Base-by-base conservation (phyloP, 2,113 vertebrate genomes). In the Eolophus roseicapilla region DNA sequence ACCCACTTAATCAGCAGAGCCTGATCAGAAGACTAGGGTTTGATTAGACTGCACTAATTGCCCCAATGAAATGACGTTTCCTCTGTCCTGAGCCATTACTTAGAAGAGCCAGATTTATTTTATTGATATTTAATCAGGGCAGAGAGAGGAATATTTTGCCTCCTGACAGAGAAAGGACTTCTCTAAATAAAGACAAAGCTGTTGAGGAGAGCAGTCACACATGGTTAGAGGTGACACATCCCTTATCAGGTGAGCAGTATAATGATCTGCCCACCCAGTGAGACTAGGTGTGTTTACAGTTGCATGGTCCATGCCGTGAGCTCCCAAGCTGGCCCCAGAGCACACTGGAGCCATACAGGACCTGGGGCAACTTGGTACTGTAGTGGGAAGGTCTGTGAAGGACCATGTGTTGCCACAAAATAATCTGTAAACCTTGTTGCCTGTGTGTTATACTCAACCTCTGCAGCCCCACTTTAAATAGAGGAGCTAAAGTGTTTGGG, bases 1-100 rank as follows among this genome's bases (percentile, higher is more conserved):
- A 95, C 81, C 88, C 88, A 92, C 83, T 94, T 95, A 93, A 96
- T 95, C 95, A 96, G 88, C 80, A 89, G 47, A 95, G 90, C 80
- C 93, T 75, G 94, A 92, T 92, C 90, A 27, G 88, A 92, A 96
- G 86, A n/a, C 92, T 80, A 60, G 73, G 84, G 63, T 87, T 95
- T 96, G 95, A 97, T 96, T 92, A 96, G 90, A 81, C 80, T 65
- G 77, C 16, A 6, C 93, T 96, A 96, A 97, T 96, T 96, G 92
- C 93, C 87, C 88, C 93, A 82, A 77, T 95, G 75, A 95, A 96
- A 93, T 77, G 74, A 96, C 82, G 90, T 62, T 95, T 97, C 74
- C 63, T 81, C 78, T 88, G 82, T 93, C 92, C 73, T 90, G 52
- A 89, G 37, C 86, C 88, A 73, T 94, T 88, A 76, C 63, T 88